Base-by-base conservation (phyloP, 1,140 invertebrate genomes). In the Palaemon carinicauda region DNA sequence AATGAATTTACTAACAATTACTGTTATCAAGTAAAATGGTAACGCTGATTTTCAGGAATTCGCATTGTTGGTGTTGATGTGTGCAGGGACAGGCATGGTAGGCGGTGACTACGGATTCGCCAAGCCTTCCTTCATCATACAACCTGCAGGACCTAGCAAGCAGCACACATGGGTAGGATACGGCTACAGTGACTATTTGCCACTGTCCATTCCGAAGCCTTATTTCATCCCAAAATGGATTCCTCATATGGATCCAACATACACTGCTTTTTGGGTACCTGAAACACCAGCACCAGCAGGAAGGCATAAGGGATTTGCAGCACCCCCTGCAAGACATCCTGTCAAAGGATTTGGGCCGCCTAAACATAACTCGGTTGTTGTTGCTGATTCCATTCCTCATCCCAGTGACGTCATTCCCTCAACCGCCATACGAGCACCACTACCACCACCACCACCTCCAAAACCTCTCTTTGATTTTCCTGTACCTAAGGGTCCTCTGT, bases 161-260 rank as follows among this genome's bases (percentile, higher is more conserved):
- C 65, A 82, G 80, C 69, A 82, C 69, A 51, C 27, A 21, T 82
- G 80, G 80, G 80, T 29, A 27, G 80, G 69, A 21, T 69, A 82
- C 31, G 80, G 69, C 24, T 74, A 73, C 65, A 51, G 33, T 52
- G 41, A 73, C 52, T n/a, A 73, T 51, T 51, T 73, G 9, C 80
- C 80, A 17, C 41, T 54, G 50, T 31, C n/a, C 41, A 41, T 73
- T 10, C 80, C 80, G 65, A 71, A 73, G 51, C 80, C 80, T 7
- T 74, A 82, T 50, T 51, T 82, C 69, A 82, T 82, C 17, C 80
- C 80, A 15, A 75, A 82, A 52, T 82, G 80, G 80, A 33, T 74
- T 15, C 80, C 80, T 51, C 51, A 82, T 69, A 74, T 82, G 80
- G 69, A 82, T 27, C 80, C 50, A 3, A 82, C 80, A 15, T 82